Evolutionary conservation across 2,113 vertebrate genomes (phyloP).

Genomic region (Beaufortia kweichowensis): DNA sequence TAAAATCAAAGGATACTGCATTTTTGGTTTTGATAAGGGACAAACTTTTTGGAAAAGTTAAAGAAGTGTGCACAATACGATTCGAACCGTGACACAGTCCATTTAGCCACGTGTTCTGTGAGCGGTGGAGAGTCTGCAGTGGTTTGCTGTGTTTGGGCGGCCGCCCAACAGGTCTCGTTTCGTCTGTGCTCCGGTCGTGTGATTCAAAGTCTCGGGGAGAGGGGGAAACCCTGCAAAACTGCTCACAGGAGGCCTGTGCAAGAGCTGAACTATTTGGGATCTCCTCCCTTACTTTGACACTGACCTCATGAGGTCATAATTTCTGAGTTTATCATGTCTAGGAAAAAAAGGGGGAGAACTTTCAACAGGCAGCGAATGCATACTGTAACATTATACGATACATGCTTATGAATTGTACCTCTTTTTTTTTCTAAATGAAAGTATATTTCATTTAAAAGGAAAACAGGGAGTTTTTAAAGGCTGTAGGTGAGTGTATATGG

Average conservation of each 20-base stretch:
- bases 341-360: neutral
- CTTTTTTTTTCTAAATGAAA: neutral
- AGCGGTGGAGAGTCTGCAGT: constrained; percentile 29
- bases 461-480: constrained; percentile 8
- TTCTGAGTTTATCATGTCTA: constrained; percentile 25
- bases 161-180: constrained; percentile 40
- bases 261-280: constrained; percentile 15
- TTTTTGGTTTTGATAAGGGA: neutral
- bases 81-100: constrained; percentile 39
- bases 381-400: no score
- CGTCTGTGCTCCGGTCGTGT: constrained; percentile 27
- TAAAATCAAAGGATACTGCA: neutral
- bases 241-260: constrained; percentile 25
- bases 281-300: constrained; percentile 31
- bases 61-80: constrained; percentile 23
- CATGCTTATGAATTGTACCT: no score
- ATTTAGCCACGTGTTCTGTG: constrained; percentile 28
- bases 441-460: constrained; percentile 15
- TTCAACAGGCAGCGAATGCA: neutral
- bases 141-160: constrained; percentile 49
- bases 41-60: neutral
- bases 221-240: constrained; percentile 46
- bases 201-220: neutral
- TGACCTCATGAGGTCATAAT: constrained; percentile 43
- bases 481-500: constrained; percentile 55